Evolutionary conservation across 2,797 vertebrate species (phyloP).

Genomic region (Lacerta bilineata): DNA sequence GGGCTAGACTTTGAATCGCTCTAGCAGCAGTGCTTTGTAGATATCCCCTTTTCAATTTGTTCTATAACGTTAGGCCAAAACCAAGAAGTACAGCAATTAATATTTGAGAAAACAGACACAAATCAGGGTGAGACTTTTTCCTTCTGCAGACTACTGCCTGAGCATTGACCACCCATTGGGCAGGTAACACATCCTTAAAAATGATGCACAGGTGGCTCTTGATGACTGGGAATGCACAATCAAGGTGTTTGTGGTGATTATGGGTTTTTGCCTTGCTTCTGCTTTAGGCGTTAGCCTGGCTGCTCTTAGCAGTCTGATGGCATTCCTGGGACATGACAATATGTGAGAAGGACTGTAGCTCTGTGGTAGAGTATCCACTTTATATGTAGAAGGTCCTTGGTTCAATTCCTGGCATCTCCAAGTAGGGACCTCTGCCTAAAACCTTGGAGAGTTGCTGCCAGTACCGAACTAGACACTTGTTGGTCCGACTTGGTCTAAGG

Average conservation of each 20-base stretch:
- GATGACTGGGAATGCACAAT: background rate
- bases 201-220: background rate
- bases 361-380: too few species aligned
- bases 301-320: too few species aligned
- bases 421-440: too few species aligned
- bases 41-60: background rate
- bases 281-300: too few species aligned
- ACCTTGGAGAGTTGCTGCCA: too few species aligned
- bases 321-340: too few species aligned
- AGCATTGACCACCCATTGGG: background rate
- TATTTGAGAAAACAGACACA: background rate
- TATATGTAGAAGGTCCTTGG: too few species aligned
- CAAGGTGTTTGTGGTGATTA: background rate
- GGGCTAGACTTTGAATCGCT: background rate
- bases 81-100: background rate
- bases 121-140: background rate
- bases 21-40: background rate
- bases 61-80: background rate
- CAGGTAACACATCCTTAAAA: background rate
- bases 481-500: too few species aligned
- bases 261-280: too few species aligned
- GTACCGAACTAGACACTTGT: too few species aligned
- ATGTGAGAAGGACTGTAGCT: too few species aligned
- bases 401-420: too few species aligned
- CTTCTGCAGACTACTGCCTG: background rate